phyloP scores from a whole-genome alignment of 2,113 vertebrate genomes.

The Bubo scandiacus region DNA sequence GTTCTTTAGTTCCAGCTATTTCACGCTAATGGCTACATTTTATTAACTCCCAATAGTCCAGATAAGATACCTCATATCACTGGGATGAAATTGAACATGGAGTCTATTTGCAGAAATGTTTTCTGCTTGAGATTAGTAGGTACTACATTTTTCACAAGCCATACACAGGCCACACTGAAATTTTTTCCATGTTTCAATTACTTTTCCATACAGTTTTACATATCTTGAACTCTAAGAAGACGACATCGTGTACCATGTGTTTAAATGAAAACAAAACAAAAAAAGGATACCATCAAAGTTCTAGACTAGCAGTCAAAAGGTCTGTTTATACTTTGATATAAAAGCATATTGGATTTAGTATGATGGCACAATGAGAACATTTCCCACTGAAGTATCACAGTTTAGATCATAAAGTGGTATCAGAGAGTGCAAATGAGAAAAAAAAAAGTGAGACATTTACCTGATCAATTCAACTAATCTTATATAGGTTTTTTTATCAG shows the following conservation, averaged over 20 bases:
- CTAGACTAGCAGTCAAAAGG: not conserved
- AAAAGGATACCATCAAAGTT: not conserved
- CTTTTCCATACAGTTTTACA: not conserved
- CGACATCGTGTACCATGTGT: not conserved
- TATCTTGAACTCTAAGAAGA: not conserved
- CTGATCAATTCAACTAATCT: not conserved
- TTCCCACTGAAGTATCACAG: not conserved
- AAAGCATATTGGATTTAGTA: not conserved
- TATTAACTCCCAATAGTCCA: conserved; percentile 14
- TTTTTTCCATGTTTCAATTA: not conserved
- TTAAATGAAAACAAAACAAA: not conserved
- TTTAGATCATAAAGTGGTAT: not conserved
- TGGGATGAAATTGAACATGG: not conserved
- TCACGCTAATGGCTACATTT: not conserved
- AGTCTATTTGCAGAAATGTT: not conserved
- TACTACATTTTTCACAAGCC: not conserved
- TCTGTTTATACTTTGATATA: not conserved
- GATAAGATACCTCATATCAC: not conserved
- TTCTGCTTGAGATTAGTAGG: not conserved
- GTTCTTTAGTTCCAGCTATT: conserved; percentile 37
- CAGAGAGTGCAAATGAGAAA: not conserved
- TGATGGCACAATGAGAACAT: not conserved
- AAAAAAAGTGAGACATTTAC: not conserved
- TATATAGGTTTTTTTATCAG: not conserved
- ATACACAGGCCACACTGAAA: not conserved